These are phyloP conservation scores for Graphium colonna DNA, from an alignment of 2,888 invertebrate species.

Conservation along the genomic window DNA sequence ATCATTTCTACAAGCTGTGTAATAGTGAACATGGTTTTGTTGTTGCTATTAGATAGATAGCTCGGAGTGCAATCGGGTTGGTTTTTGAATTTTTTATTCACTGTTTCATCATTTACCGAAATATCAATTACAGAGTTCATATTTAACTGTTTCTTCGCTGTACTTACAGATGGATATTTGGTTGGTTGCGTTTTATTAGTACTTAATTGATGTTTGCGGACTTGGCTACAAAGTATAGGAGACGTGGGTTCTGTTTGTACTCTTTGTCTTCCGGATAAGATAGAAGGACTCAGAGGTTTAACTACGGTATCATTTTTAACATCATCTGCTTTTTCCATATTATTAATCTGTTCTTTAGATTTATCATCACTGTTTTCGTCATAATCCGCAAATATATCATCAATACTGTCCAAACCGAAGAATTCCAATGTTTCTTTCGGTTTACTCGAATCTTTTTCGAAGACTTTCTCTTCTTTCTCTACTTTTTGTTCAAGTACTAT, in stretches of 20 bases:
- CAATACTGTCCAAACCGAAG: slow-evolving; percentile 69
- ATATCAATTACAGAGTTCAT: slow-evolving; percentile 30
- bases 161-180: slow-evolving; percentile 42
- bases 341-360: slow-evolving; percentile 23
- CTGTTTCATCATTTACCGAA: slow-evolving; percentile 9
- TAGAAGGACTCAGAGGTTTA: slow-evolving; percentile 55
- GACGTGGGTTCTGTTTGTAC: slow-evolving; percentile 40
- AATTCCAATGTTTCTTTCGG: slow-evolving; percentile 49
- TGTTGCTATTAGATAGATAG: slow-evolving; percentile 35
- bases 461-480: slow-evolving; percentile 24
- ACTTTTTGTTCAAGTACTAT: slow-evolving; percentile 28
- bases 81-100: neutral
- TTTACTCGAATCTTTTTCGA: slow-evolving; percentile 32
- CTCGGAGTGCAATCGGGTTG: neutral
- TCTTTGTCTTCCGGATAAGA: slow-evolving; percentile 52
- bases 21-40: slow-evolving; percentile 66
- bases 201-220: slow-evolving; percentile 45
- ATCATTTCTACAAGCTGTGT: slow-evolving; percentile 72
- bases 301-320: slow-evolving; percentile 9
- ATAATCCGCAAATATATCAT: slow-evolving; percentile 69
- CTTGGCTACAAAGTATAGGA: slow-evolving; percentile 60
- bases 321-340: slow-evolving; percentile 6
- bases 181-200: slow-evolving; percentile 38
- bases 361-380: slow-evolving; percentile 41
- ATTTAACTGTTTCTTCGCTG: slow-evolving; percentile 40